Conservation (phyloP, 1,140 invertebrate genomes). For the Muscidifurax raptorellus region DNA sequence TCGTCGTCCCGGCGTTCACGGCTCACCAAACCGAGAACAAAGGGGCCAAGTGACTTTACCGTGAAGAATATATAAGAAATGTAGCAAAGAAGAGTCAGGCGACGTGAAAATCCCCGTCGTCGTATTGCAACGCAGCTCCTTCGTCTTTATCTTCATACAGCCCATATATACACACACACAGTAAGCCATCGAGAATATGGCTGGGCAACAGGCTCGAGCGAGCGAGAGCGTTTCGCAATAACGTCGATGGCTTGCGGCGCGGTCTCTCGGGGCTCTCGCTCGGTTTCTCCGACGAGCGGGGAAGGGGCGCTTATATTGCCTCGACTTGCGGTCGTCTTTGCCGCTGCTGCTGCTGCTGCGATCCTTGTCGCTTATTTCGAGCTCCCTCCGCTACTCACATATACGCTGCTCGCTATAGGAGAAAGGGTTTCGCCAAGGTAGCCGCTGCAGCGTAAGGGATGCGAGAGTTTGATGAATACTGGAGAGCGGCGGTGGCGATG, state of each 20-base stretch:
- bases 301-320: conserved; percentile 60
- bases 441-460: not conserved
- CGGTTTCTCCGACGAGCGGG: conserved; percentile 5
- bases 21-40: not conserved
- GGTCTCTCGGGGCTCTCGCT: conserved; percentile 7
- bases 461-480: not conserved
- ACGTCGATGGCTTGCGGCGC: conserved; percentile 52
- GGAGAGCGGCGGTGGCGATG: not conserved
- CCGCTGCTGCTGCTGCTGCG: not conserved
- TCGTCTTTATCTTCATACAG: not conserved
- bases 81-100: not conserved
- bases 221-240: conserved; percentile 58
- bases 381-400: not conserved
- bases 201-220: not conserved
- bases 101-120: not conserved
- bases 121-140: not conserved
- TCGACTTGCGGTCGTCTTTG: conserved; percentile 46
- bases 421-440: not conserved
- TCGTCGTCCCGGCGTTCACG: not conserved
- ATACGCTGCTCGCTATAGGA: not conserved
- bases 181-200: conserved; percentile 15
- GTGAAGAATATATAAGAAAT: not conserved
- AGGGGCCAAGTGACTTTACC: not conserved
- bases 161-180: not conserved
- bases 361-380: conserved; percentile 27